Conservation (phyloP, 1,140 invertebrate genomes). For the Drosophila busckii region DNA sequence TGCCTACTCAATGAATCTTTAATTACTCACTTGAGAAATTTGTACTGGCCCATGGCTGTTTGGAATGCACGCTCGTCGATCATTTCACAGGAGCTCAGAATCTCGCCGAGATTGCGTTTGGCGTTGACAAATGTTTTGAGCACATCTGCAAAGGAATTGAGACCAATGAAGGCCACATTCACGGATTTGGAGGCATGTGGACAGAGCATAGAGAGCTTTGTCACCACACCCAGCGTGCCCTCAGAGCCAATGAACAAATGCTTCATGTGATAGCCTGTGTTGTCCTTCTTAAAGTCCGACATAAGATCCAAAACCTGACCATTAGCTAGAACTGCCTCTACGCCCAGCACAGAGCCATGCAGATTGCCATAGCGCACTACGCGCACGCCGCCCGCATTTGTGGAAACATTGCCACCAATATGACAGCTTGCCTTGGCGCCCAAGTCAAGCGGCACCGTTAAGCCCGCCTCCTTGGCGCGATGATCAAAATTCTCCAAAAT, state of each 20-base stretch:
- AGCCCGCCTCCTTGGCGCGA: slow-evolving; percentile 84
- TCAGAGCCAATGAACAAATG: slow-evolving; percentile 98
- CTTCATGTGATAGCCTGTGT: slow-evolving; percentile 97
- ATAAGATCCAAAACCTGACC: slow-evolving; percentile 93
- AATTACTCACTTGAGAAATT: slow-evolving; percentile 79
- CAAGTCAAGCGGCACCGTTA: slow-evolving; percentile 97
- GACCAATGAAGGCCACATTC: slow-evolving; percentile 90
- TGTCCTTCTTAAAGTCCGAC: slow-evolving; percentile 95
- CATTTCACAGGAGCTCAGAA: slow-evolving; percentile 96
- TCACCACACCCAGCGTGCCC: slow-evolving; percentile 96
- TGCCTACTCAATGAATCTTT: neutral
- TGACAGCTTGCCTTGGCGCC: slow-evolving; percentile 98
- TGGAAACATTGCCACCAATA: slow-evolving; percentile 97
- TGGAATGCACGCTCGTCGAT: slow-evolving; percentile 88
- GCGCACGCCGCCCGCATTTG: slow-evolving; percentile 97
- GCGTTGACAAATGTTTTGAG: slow-evolving; percentile 87
- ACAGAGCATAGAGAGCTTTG: slow-evolving; percentile 94
- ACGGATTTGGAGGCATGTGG: slow-evolving; percentile 88
- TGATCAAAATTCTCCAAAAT: slow-evolving; percentile 92
- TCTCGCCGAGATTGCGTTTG: slow-evolving; percentile 89
- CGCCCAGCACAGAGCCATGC: slow-evolving; percentile 93
- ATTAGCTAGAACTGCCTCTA: slow-evolving; percentile 96
- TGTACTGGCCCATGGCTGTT: slow-evolving; percentile 82
- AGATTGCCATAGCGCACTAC: slow-evolving; percentile 96
- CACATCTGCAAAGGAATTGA: slow-evolving; percentile 82